Evolutionary conservation across 2,113 vertebrate species (phyloP), one percentile per base, ranked within the genome.

Genomic region (Psittacus erithacus): DNA sequence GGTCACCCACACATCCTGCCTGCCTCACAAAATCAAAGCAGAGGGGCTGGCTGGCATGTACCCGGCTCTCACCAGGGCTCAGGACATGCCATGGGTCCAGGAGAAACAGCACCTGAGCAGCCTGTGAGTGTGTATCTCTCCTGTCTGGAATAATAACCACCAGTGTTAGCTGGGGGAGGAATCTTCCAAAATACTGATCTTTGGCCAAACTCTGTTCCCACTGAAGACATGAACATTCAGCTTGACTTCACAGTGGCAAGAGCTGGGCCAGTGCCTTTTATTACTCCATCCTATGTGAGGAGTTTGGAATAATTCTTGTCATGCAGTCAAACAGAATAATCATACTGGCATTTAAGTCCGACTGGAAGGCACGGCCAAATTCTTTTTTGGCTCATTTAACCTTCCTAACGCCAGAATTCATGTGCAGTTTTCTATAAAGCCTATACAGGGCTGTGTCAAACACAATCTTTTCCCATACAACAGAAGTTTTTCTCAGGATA

Each of bases 351-450:
- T 50, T 73, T 39, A 80, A 93, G 91, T 62, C 41, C 0, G 0
- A 59, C 78, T 55, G 75, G 92, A 94, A 91, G 82, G 90, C 82
- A 91, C 0, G 0, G 87, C 59, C 75, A 67, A 77, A 77, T 74
- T 86, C 75, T 96, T 50, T 87, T 94, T 93, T 93, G 82, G 85
- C 71, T 96, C 39, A 14, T 96, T 96, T 94, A 83, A 80, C 75
- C 33, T 57, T 63, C 75, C 85, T 29, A 74, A 82, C 75, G 92
- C 82, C 87, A 88, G 71, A 82, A 85, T 64, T 95, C 88, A 70
- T 39, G 57, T 8, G 59, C 68, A 93, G 60, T 35, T 65, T 90
- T 95, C 85, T 35, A 31, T 19, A 94, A 86, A 90, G 78, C 91
- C 70, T 17, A 17, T 55, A 33, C 12, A 52, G 44, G 38, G 39